Base-by-base conservation (phyloP, 2,113 vertebrate genomes). In the Candoia aspera region DNA sequence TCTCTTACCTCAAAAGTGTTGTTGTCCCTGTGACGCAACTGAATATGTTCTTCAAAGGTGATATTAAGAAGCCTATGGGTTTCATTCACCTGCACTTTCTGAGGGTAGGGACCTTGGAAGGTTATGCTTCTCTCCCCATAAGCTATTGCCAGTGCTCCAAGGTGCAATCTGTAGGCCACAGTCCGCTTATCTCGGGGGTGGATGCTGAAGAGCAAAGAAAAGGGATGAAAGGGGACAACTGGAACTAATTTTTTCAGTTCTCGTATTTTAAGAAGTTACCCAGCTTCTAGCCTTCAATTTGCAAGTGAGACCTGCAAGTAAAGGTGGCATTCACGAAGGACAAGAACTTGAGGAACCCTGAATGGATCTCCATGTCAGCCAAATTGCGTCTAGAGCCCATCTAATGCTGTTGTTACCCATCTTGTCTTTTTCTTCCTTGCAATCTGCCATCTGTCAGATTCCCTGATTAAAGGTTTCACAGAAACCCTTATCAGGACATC, bases 161-260 rank as follows among this genome's bases (percentile, higher is more conserved):
- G 84, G 8, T 97, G 96, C 95, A 99, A 95, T 57, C 99, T 96
- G 64, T 96, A 96, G 0, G 98, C 98, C 46, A 99, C 98, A 0
- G 97, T 98, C 96, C 98, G 97, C 94, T 99, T 99, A 96, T 99
- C 97, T 29, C 98, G 95, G 6, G 99, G 98, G 92, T 99, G 99
- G 94, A 99, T 96, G 12, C 99, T 99, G 89, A 2, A 26, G 6
- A 83, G 58, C 13, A 89, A 93, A 85, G 93, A 88, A 83, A 53
- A 90, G 29, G 6, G 29, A 13, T 10, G 83, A 6, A 17, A 84
- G 17, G 46, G 8, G 5, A 37, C 12, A 8, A n/a, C 26, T 29
- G 37, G 8, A 21, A 54, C 26, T 23, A 8, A 12, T 8, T 9
- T 57, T 9, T 2, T 6, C 21, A 73, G 8, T 8, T 53, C 21